Conservation (phyloP, 1,140 invertebrate species). For the Helicoverpa zea region DNA sequence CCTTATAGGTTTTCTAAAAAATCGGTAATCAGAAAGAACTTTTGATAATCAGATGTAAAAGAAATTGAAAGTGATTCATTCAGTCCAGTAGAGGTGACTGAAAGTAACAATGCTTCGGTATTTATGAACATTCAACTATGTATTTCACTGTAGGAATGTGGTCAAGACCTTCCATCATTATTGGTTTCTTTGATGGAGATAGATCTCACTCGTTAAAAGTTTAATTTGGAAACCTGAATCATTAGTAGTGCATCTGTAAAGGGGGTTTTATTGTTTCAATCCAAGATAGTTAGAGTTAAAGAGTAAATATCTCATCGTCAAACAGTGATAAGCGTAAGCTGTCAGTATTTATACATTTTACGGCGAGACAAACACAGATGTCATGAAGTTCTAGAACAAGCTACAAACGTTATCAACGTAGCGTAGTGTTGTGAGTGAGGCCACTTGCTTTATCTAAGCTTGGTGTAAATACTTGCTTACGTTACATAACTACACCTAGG, state of each 20-base stretch:
- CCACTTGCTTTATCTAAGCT: conserved; percentile 26
- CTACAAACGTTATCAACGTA: conserved; percentile 22
- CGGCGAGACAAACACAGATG: conserved; percentile 31
- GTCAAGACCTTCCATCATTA: no score
- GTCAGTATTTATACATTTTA: conserved; percentile 40
- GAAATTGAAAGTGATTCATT: no score
- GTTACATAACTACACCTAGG: conserved; percentile 25
- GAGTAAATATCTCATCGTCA: conserved; percentile 8
- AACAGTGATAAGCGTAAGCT: conserved; percentile 21
- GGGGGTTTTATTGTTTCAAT: neutral
- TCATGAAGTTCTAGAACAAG: conserved; percentile 31
- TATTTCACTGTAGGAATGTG: no score
- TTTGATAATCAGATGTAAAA: no score
- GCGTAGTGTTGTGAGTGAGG: conserved; percentile 18
- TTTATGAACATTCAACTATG: neutral
- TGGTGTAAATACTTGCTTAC: conserved; percentile 16
- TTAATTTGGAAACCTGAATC: no score
- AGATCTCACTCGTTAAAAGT: no score
- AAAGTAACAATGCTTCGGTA: neutral
- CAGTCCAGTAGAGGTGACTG: neutral
- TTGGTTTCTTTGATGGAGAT: no score
- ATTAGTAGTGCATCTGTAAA: no score
- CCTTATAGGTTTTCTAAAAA: no score
- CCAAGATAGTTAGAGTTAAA: neutral
- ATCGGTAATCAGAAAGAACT: no score